Evolutionary conservation across 1,140 invertebrate genomes (phyloP).

Genomic region (Metaphire vulgaris): DNA sequence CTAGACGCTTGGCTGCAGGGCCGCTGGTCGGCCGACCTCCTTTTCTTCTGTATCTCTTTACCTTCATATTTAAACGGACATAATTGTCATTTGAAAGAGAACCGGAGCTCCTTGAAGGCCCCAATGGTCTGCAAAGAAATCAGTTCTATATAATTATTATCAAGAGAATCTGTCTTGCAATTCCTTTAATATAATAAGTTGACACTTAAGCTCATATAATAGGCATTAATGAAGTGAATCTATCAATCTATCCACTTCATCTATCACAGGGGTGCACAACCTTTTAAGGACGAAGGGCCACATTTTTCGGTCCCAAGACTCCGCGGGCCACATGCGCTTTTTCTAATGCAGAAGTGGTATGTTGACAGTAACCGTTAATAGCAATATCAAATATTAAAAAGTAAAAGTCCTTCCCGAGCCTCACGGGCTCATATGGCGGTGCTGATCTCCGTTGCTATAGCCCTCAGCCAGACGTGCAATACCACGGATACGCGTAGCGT

Average conservation of each 20-base stretch:
- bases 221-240: not conserved
- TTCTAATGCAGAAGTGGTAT: too few species aligned
- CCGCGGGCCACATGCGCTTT: too few species aligned
- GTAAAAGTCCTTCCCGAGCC: too few species aligned
- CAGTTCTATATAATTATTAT: not conserved
- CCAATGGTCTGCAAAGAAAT: not conserved
- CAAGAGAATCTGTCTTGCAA: too few species aligned
- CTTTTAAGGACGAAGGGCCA: not conserved
- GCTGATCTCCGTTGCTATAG: too few species aligned
- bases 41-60: slow-evolving; percentile 73
- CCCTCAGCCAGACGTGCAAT: too few species aligned
- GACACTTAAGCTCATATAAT: not conserved
- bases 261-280: not conserved
- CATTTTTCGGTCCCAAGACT: too few species aligned
- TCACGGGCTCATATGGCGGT: too few species aligned
- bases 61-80: slow-evolving; percentile 80
- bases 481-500: too few species aligned
- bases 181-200: not conserved
- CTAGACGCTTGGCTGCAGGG: slow-evolving; percentile 72
- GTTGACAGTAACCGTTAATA: too few species aligned
- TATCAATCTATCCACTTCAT: not conserved
- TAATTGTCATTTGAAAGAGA: slow-evolving; percentile 75
- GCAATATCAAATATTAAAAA: too few species aligned
- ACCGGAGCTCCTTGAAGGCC: not conserved
- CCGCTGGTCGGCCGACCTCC: slow-evolving; percentile 59